Evolutionary conservation across 2,113 vertebrate species (phyloP), one percentile per base, ranked within the genome.

Genomic region (Felis chaus): DNA sequence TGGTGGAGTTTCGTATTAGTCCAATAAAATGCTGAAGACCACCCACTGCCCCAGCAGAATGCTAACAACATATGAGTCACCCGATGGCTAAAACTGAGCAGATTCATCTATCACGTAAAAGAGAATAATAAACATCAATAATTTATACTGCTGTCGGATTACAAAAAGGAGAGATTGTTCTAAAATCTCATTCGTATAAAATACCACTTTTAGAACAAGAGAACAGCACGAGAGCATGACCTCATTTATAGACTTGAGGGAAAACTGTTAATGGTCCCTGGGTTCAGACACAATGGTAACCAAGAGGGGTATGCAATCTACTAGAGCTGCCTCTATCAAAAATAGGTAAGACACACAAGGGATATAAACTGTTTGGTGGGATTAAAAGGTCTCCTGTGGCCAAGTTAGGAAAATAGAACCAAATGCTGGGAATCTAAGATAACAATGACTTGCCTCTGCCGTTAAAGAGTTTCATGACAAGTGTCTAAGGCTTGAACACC

Each of bases 111-210:
- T 65, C 84, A 79, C 31, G 13, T 41, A 41, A 73, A 84, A 89
- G 50, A 45, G 66, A 96, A 83, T 50, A 97, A 88, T 53, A 82
- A 94, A 79, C 13, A 73, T 92, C 80, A 88, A 66, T 79, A 88
- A 92, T 90, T 91, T 68, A 88, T 63, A 78, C 25, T 50, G 68
- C n/a, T 89, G 48, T 50, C 84, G 61, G 71, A 36, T 87, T 65
- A 90, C 45, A 65, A 91, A 81, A 97, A 78, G 36, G 27, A 89
- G 48, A 57, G 45, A 53, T 23, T 45, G 11, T 41, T 83, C 84
- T 74, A 53, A 97, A 86, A 63, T 5, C 61, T 48, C 41, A 27
- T 79, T 73, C n/a, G 36, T 31, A 73, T n/a, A 87, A 90, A 95
- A 78, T 31, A 73, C 21, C 84, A 83, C 23, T 90, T 71, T 57